These are phyloP conservation scores for Brenthis ino DNA, from an alignment of 2,888 invertebrate species.

Conservation along the genomic window DNA sequence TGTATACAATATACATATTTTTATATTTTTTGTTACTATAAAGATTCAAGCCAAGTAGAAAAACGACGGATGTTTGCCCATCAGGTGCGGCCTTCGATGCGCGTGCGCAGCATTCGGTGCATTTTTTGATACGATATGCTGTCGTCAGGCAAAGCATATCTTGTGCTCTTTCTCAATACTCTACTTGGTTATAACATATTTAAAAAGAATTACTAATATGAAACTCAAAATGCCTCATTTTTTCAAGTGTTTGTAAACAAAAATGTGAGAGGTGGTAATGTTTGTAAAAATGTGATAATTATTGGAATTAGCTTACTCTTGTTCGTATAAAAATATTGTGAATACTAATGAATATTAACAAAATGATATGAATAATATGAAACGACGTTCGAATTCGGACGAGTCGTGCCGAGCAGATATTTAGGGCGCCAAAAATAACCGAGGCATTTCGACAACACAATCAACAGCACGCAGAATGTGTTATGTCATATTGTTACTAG, in stretches of 20 bases:
- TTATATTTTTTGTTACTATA: conserved; percentile 55
- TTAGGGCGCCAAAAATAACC: conserved; percentile 79
- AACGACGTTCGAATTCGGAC: conserved; percentile 46
- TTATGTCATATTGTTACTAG: conserved; percentile 4
- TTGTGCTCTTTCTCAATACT: conserved; percentile 2
- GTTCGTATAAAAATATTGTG: conserved; percentile 33
- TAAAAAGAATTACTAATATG: too few relatives aligned
- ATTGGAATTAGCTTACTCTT: conserved; percentile 20
- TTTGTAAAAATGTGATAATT: too few relatives aligned
- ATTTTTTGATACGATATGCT: conserved; percentile 35
- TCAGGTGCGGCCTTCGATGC: conserved; percentile 60
- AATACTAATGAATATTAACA: conserved; percentile 35
- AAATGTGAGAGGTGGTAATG: too few relatives aligned
- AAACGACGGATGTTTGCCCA: conserved; percentile 58
- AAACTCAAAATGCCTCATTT: too few relatives aligned
- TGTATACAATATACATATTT: conserved; percentile 48
- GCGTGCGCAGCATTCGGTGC: conserved; percentile 64
- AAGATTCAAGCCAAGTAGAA: conserved; percentile 60
- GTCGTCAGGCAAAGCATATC: conserved; percentile 15
- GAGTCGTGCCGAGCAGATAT: conserved; percentile 59
- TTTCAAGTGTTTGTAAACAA: too few relatives aligned
- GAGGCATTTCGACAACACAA: conserved; percentile 57
- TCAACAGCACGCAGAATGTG: conserved; percentile 45
- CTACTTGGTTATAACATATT: neutral
- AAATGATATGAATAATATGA: conserved; percentile 37